A percentile compares a stretch with the other conserved stretches of the same genome.
phyloP scores from a whole-genome alignment of 2,113 vertebrate genomes.

The Pterocles burchelli region DNA sequence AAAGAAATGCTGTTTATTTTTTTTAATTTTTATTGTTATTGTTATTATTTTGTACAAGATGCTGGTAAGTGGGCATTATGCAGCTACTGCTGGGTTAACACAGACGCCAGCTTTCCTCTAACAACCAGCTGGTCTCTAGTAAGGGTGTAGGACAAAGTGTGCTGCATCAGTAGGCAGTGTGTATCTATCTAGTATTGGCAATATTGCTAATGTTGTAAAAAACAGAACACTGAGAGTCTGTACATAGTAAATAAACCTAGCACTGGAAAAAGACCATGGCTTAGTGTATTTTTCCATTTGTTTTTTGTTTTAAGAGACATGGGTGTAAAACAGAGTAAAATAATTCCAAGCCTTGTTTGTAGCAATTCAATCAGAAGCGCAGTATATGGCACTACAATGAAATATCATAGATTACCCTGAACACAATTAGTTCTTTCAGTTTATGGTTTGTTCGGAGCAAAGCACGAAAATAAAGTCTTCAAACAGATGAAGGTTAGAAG shows the following conservation, averaged over 20 bases:
- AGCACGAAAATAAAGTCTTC: constrained; percentile 76
- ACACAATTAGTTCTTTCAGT: constrained; percentile 73
- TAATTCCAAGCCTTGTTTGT: constrained; percentile 76
- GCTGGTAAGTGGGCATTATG: constrained; percentile 80
- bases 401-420: constrained; percentile 74
- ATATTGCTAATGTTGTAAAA: constrained; percentile 81
- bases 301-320: constrained; percentile 73
- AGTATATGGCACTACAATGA: constrained; percentile 73
- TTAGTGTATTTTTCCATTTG: constrained; percentile 69
- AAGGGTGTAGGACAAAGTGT: constrained; percentile 65
- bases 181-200: constrained; percentile 74
- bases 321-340: constrained; percentile 68
- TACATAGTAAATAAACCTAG: constrained; percentile 71
- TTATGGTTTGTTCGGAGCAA: constrained; percentile 75
- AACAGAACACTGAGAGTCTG: constrained; percentile 71
- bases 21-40: constrained; percentile 19
- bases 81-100: constrained; percentile 78
- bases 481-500: constrained; percentile 72
- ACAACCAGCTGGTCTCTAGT: constrained; percentile 71
- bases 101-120: constrained; percentile 64
- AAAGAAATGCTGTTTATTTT: constrained; percentile 64
- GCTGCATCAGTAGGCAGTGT: constrained; percentile 82
- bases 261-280: constrained; percentile 75
- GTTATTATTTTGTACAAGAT: constrained; percentile 70
- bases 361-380: constrained; percentile 75